Base-by-base conservation (phyloP, 2,888 invertebrate genomes). In the Callyntrura sp. region DNA sequence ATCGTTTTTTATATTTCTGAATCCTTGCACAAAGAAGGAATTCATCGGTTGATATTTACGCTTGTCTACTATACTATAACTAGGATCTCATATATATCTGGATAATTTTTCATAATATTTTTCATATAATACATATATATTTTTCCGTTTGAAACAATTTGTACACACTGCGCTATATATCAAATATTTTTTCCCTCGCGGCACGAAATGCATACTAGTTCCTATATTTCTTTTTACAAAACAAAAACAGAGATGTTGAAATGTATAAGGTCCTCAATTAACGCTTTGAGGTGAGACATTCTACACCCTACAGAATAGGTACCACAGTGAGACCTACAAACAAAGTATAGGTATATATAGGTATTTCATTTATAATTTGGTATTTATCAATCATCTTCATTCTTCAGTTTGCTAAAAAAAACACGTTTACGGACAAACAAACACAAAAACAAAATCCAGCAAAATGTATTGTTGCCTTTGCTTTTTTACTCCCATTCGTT, bases 111-210 rank as follows among this genome's bases (percentile, higher is more conserved):
- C 9, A 51, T 70, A n/a, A 20, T 43, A 70, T 55, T 68, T 73
- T 48, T n/a, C n/a, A n/a, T 51, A 73, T 73, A 48, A 51, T 73
- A 48, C 73, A 73, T 68, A 73, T 48, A 73, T 73, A 73, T 51
- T 73, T 73, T 51, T 73, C 73, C 23, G 35, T 45, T 73, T 48
- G 48, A 73, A 73, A 73, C 73, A 85, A 20, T 68, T 86, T 86
- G 86, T 86, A 86, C 86, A 86, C 55, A 86, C 86, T 86, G 86
- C 86, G 86, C 78, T 86, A 79, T 51, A 14, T 51, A 55, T 43
- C 35, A n/a, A 11, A 43, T 45, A 8, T 73, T 51, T n/a, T n/a
- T n/a, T 73, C 23, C 51, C 51, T 11, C 73, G 73, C 17, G 1
- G 1, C 14, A 23, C 73, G 23, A 20, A n/a, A n/a, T n/a, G n/a